phyloP scores from a whole-genome alignment of 2,888 invertebrate species.

The Monochamus alternatus region DNA sequence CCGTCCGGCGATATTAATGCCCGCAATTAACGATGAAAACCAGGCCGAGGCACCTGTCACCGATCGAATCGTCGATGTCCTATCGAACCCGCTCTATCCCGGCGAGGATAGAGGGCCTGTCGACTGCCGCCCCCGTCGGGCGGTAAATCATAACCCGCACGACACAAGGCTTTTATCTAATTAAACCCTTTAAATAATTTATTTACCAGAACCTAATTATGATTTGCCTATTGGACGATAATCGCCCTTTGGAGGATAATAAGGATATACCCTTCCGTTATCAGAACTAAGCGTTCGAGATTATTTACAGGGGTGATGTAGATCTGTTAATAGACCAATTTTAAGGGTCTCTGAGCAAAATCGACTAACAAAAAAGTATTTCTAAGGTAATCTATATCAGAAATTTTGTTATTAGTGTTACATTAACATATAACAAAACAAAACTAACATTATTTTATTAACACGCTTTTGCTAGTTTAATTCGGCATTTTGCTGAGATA shows the following conservation, averaged over 20 bases:
- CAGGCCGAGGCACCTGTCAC: conserved; percentile 53
- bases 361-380: too few relatives aligned
- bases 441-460: too few relatives aligned
- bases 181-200: conserved; percentile 56
- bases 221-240: conserved; percentile 32
- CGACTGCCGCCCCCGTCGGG: conserved; percentile 40
- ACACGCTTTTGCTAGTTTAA: too few relatives aligned
- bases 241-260: conserved; percentile 37
- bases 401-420: too few relatives aligned
- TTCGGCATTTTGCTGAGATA: too few relatives aligned
- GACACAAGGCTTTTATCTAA: conserved; percentile 55
- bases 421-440: too few relatives aligned
- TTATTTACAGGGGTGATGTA: conserved; percentile 26
- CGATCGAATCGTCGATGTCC: conserved; percentile 35
- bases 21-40: conserved; percentile 59
- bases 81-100: conserved; percentile 36
- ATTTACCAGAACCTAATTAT: conserved; percentile 45
- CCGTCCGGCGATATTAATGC: conserved; percentile 53
- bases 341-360: too few relatives aligned
- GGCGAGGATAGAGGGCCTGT: conserved; percentile 34
- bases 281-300: conserved; percentile 47
- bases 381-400: too few relatives aligned
- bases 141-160: conserved; percentile 50
- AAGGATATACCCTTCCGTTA: conserved; percentile 38
- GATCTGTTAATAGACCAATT: conserved; percentile 5